Conservation (phyloP, 2,113 vertebrate genomes). For the Lontra canadensis region DNA sequence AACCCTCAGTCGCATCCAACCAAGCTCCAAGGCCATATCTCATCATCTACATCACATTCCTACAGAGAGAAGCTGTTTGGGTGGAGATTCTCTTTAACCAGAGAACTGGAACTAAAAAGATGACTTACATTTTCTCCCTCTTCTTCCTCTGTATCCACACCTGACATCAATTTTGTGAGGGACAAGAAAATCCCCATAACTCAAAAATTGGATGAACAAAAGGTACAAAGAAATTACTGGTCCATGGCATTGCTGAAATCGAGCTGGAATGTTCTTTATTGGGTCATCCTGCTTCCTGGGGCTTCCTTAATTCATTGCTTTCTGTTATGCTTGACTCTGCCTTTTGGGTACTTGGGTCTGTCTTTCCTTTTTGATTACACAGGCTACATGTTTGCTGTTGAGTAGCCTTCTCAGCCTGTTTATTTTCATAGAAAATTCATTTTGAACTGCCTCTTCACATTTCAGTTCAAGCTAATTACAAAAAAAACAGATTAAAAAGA, state of each 20-base stretch:
- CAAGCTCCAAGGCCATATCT: background rate
- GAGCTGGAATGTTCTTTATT: background rate
- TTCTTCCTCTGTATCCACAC: no score
- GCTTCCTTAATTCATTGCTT: background rate
- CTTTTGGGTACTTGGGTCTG: background rate
- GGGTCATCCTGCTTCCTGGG: background rate
- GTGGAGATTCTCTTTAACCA: background rate
- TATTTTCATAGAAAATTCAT: background rate
- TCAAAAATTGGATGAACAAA: no score
- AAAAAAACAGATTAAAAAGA: background rate
- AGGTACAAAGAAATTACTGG: background rate
- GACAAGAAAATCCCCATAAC: background rate
- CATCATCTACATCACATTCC: background rate
- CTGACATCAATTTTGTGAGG: background rate
- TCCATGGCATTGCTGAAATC: background rate
- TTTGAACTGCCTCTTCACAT: background rate
- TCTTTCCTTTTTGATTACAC: background rate
- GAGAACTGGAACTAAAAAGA: background rate
- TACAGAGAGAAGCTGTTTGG: background rate
- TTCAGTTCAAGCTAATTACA: background rate
- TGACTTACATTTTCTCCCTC: background rate
- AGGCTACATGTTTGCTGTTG: background rate
- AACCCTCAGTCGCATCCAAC: background rate
- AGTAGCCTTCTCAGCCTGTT: background rate
- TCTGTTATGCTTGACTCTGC: background rate